Conservation (phyloP, 37 sponge, comb jelly and placozoan species). For the Haliclona indistincta region DNA sequence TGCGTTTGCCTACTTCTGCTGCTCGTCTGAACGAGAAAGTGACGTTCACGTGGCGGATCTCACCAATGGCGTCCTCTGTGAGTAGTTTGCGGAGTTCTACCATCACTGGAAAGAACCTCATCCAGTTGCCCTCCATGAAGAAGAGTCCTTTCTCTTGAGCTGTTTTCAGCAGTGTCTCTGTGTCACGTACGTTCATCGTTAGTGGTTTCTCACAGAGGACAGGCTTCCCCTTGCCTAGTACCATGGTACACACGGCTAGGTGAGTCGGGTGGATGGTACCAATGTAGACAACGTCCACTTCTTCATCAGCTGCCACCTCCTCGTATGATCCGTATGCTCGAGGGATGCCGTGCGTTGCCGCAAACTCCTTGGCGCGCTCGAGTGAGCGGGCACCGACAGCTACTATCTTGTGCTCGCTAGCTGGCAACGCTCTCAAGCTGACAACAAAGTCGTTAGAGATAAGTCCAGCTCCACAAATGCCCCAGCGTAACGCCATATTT, state of each 20-base stretch:
- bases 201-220: constrained; percentile 83
- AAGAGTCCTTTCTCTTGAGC: constrained; percentile 67
- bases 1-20: neutral
- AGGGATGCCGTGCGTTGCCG: constrained; percentile 54
- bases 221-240: constrained; percentile 55
- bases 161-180: constrained; percentile 27
- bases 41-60: constrained; percentile 53
- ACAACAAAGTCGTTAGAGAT: constrained; percentile 85
- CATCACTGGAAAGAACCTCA: constrained; percentile 67
- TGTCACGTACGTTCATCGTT: constrained; percentile 46
- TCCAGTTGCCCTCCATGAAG: constrained; percentile 68
- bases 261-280: constrained; percentile 69
- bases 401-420: constrained; percentile 62
- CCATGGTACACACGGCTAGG: constrained; percentile 19
- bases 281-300: constrained; percentile 74
- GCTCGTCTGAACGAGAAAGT: constrained; percentile 42
- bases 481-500: constrained; percentile 82
- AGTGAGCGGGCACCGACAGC: constrained; percentile 73
- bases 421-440: constrained; percentile 63
- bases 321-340: constrained; percentile 81
- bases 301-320: constrained; percentile 47
- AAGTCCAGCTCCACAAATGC: constrained; percentile 79
- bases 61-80: constrained; percentile 56
- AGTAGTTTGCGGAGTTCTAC: constrained; percentile 46
- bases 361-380: constrained; percentile 68